Base-by-base conservation (phyloP, 2,888 invertebrate species). In the Lamellibrachia columna region DNA sequence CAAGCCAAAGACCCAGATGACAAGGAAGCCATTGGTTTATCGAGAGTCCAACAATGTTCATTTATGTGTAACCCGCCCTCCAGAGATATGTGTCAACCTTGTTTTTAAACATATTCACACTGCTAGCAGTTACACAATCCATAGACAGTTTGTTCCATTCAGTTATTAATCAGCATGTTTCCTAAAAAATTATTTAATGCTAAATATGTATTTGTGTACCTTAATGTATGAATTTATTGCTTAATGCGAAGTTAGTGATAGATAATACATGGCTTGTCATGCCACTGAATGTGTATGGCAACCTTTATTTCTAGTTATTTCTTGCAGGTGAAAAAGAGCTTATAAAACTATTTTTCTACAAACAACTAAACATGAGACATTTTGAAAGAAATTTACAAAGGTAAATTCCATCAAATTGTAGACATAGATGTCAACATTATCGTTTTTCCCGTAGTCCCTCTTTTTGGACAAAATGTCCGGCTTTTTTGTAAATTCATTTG, bases 171-270 rank as follows among this genome's bases (percentile, higher is more conserved):
- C 9, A 58, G 58, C 58, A 11, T 2, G 15, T 58, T 58, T 58
- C 58, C 15, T 58, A 58, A 11, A 15, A 58, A 58, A 58, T 58
- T 58, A 58, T 58, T 58, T 58, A 58, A 11, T 75, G 55, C 53
- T 52, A 4, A 55, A 28, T 53, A 40, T 91, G 22, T 7, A 91
- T 91, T 52, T 91, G 3, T 91, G 3, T 91, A 91, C 53, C 15
- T 91, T n/a, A 52, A 91, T 91, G 52, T 91, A 91, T 91, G 53
- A 52, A 15, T 91, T 11, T 91, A 40, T 91, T 52, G 75, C 22
- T 75, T 75, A 22, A 22, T 75, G 55, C 55, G 7, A 7, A 22
- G 15, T 15, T 91, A 28, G 2, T 52, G 15, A 28, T 28, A 7
- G 53, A 15, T 28, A 15, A 91, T 91, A 91, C 40, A 28, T 3